These are phyloP conservation scores for Lethenteron reissneri DNA, from an alignment of 2,113 vertebrate species.

Conservation along the genomic window DNA sequence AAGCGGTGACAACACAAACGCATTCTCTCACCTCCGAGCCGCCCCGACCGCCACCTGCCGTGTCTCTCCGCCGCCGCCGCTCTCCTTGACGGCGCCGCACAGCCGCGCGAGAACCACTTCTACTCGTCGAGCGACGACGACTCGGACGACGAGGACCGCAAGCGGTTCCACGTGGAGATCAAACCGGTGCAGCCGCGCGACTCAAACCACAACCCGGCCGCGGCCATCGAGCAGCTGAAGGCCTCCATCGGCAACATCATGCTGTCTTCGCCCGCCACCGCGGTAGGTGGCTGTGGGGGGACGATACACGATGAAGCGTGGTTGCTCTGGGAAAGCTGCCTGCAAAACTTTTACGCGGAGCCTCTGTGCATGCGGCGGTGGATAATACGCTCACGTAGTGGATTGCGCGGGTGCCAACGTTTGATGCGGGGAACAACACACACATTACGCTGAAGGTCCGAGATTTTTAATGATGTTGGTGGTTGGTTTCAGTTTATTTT, in stretches of 20 bases:
- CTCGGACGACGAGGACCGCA: constrained; percentile 69
- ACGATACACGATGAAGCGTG: background rate
- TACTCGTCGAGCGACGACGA: constrained; percentile 82
- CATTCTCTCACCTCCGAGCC: too few species aligned
- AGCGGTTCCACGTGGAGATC: constrained; percentile 66
- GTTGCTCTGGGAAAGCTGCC: background rate
- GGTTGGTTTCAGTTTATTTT: too few species aligned
- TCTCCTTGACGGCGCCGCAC: constrained; percentile 36
- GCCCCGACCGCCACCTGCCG: background rate
- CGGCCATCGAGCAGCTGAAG: constrained; percentile 45
- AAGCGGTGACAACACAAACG: too few species aligned
- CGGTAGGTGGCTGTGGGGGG: constrained; percentile 26
- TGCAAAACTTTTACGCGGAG: background rate
- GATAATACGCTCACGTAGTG: too few species aligned
- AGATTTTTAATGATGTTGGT: too few species aligned
- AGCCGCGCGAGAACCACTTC: constrained; percentile 30
- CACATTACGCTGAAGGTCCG: too few species aligned
- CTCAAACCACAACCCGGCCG: constrained; percentile 23
- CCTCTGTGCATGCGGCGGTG: background rate
- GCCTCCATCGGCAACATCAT: constrained; percentile 56
- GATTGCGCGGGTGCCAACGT: too few species aligned
- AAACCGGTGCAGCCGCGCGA: constrained; percentile 39
- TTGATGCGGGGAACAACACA: too few species aligned
- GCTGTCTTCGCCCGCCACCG: constrained; percentile 46
- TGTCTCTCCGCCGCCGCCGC: background rate